Evolutionary conservation across 2,797 vertebrate species (phyloP), one percentile per base, ranked within the genome.

Genomic region (Falco berigora): DNA sequence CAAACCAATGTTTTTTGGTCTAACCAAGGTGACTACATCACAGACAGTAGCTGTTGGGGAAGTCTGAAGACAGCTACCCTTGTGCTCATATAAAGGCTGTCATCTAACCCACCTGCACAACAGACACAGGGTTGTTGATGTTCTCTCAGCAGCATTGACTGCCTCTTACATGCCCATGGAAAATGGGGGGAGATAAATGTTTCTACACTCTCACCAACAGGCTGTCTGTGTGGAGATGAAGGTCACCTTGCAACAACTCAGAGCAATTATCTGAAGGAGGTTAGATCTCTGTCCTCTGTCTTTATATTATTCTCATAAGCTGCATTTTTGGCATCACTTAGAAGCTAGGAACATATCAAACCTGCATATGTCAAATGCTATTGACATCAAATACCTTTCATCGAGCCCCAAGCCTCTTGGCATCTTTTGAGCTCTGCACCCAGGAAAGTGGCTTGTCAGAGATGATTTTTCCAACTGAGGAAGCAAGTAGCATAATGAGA

Each of bases 401-500:
- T 97, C 86, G 88, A 97, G 97, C 96, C 77, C 78, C 44, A 78
- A 88, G 91, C 93, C 96, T 95, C 91, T 92, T 94, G 88, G 94
- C 62, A 38, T 96, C 97, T 97, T 98, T 94, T 97, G 95, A 96
- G 97, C 88, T 85, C 95, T 86, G 97, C 97, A 92, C 94, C 92
- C 58, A 90, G 96, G 97, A 98, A 98, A 98, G 98, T 98, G 98
- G 97, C 97, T 98, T 98, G 98, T 99, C 98, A 98, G 97, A 97
- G 98, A 97, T 98, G 98, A 98, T 99, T 98, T 98, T 98, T 97
- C 97, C 96, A 91, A 96, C 85, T 92, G 97, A 97, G 97, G 96
- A 98, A 98, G 97, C 97, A 66, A 92, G 92, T 55, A 96, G 95
- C 67, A 97, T 98, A 98, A 98, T 97, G 97, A 98, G 97, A 91